Base-by-base conservation (phyloP, 2,888 invertebrate species). In the Chrysotoxum bicinctum region DNA sequence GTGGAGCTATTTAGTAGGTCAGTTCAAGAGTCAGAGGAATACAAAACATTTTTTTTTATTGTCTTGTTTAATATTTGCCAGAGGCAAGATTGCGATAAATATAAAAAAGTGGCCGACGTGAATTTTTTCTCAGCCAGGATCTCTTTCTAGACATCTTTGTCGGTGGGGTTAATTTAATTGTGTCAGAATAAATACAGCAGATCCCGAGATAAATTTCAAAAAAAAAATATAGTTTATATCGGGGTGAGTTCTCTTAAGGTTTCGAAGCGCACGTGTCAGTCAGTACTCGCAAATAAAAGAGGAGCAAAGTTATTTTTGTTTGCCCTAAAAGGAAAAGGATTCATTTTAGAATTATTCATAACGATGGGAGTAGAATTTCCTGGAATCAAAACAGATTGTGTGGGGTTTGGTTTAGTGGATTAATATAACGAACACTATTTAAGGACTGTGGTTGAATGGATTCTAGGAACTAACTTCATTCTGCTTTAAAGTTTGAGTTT, bases 81-180 rank as follows among this genome's bases (percentile, higher is more conserved):
- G 48, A 10, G n/a, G 26, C 37, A 16, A 19, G 23, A 30, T 9
- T 60, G 16, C 7, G 1, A 30, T 26, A 16, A 45, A 64, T 45
- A 58, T 6, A 21, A 37, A 21, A 45, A 48, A 64, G 37, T 30
- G 64, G 78, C 50, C 50, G 45, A 35, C 43, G 16, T 21, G 21
- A 54, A 54, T 56, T 64, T 70, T 8, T 14, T 23, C 5, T 23
- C 21, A 12, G 21, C 1, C 12, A 32, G 32, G 12, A 56, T 56
- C 12, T 32, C 32, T 21, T 19, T 45, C 45, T 19, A 45, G 45
- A 64, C 30, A 26, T 45, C 5, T n/a, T 74, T 52, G 40, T 52
- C 9, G 32, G 10, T 64, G 50, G 30, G 54, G 64, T 72, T 72
- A 72, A 77, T 69, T 58, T 58, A 21, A 64, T 64, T 72, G 56